Conservation (phyloP, 2,113 vertebrate genomes). For the Miniopterus natalensis region DNA sequence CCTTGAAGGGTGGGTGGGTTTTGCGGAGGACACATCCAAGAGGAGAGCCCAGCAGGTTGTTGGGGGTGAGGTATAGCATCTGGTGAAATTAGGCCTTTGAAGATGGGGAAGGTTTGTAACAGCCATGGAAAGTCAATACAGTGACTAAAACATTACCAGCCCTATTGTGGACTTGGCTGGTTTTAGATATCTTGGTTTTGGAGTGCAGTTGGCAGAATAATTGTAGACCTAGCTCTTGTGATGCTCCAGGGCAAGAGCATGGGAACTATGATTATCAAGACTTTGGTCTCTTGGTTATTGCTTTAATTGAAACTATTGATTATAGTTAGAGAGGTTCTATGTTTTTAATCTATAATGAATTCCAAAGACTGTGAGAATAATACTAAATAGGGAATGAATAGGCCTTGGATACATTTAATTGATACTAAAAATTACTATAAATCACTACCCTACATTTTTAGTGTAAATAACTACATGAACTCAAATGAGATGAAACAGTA, state of each 20-base stretch:
- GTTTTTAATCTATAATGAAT: conserved; percentile 47
- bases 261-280: not conserved
- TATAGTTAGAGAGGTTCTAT: not conserved
- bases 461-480: not conserved
- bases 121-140: not conserved
- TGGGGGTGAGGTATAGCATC: not conserved
- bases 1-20: not conserved
- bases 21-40: not conserved
- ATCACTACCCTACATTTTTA: not conserved
- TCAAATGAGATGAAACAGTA: conserved; percentile 1
- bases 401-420: not conserved
- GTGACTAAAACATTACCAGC: not conserved
- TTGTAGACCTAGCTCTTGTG: not conserved
- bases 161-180: not conserved
- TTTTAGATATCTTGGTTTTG: not conserved
- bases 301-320: conserved; percentile 6
- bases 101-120: not conserved
- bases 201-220: not conserved
- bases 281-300: not conserved
- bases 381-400: not conserved
- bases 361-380: not conserved
- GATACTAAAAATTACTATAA: conserved; percentile 38
- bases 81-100: not conserved
- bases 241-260: not conserved
- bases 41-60: not conserved